A percentile compares a stretch with the other conserved stretches of the same genome.
phyloP scores from a whole-genome alignment of 1,140 invertebrate genomes.

The Drosophila miranda region DNA sequence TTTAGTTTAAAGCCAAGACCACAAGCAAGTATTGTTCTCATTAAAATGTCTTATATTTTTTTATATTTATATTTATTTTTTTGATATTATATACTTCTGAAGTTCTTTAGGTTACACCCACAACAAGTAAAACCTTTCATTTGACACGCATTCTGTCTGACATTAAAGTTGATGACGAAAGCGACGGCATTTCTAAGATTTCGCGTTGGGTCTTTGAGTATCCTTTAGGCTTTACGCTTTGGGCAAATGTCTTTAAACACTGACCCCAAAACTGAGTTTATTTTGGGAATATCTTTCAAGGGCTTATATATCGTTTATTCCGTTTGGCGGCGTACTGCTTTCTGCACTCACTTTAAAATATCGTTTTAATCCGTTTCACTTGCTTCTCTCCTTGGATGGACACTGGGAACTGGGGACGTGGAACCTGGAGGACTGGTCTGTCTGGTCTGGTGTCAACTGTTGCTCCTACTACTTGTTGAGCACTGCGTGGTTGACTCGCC shows the following conservation, averaged over 20 bases:
- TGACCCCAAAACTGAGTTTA: not conserved
- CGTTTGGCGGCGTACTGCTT: not conserved
- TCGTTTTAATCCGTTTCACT: conserved; percentile 15
- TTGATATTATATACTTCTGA: not conserved
- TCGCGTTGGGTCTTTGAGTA: conserved; percentile 33
- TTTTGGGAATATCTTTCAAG: not conserved
- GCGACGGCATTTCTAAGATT: conserved; percentile 72
- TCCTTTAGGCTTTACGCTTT: not conserved
- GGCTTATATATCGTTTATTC: not conserved
- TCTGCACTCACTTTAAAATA: conserved; percentile 38
- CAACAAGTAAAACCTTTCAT: not conserved
- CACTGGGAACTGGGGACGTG: not conserved
- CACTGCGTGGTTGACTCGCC: conserved; percentile 70
- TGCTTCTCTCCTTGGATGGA: not conserved
- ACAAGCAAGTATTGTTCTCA: too few species aligned
- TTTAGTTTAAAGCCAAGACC: too few species aligned
- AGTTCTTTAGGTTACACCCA: not conserved
- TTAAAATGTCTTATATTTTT: too few species aligned
- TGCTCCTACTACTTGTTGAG: conserved; percentile 77
- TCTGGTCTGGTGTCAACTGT: conserved; percentile 55
- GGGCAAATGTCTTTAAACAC: conserved; percentile 1
- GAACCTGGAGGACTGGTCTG: not conserved
- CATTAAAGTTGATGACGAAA: conserved; percentile 41
- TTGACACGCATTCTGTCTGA: conserved; percentile 6
- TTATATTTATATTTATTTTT: not conserved